Conservation (phyloP, 2,888 invertebrate genomes). For the Ariolimax columbianus region DNA sequence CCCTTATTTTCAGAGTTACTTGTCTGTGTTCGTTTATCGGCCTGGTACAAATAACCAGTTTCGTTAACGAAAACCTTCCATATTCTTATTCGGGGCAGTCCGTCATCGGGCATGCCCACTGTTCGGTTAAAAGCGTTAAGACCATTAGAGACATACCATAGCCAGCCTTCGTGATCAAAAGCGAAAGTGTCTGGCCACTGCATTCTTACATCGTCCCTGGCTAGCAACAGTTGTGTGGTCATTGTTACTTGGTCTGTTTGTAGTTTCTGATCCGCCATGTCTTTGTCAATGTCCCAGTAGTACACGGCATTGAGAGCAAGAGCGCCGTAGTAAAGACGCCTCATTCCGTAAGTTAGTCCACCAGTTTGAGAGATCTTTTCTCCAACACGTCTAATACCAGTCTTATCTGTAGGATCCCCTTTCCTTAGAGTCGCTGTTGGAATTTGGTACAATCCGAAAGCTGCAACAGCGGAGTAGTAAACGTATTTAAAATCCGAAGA, state of each 20-base stretch:
- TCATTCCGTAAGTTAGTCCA: conserved; percentile 63
- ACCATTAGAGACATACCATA: conserved; percentile 68
- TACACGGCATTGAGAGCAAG: conserved; percentile 62
- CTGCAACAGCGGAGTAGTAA: conserved; percentile 65
- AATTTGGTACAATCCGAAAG: conserved; percentile 60
- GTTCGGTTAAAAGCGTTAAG: conserved; percentile 57
- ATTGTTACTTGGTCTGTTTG: conserved; percentile 56
- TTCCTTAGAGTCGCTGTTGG: conserved; percentile 61
- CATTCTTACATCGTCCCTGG: conserved; percentile 57
- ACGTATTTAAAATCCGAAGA: conserved; percentile 65
- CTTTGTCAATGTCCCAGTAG: conserved; percentile 60
- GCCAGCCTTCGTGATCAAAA: conserved; percentile 60
- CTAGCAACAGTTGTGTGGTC: conserved; percentile 49
- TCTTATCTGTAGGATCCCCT: conserved; percentile 38
- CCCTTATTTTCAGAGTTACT: not conserved
- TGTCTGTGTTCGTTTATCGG: conserved; percentile 2
- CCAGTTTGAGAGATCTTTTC: conserved; percentile 61
- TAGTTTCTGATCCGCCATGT: conserved; percentile 55
- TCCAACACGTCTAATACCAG: conserved; percentile 59
- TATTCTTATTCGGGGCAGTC: conserved; percentile 46
- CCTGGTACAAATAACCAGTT: conserved; percentile 48
- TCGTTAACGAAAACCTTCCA: conserved; percentile 57
- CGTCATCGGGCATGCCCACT: conserved; percentile 19
- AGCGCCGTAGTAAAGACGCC: conserved; percentile 63
- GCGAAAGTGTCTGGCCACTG: conserved; percentile 68